phyloP scores from a whole-genome alignment of 2,113 vertebrate species.

The Bubalus kerabau region DNA sequence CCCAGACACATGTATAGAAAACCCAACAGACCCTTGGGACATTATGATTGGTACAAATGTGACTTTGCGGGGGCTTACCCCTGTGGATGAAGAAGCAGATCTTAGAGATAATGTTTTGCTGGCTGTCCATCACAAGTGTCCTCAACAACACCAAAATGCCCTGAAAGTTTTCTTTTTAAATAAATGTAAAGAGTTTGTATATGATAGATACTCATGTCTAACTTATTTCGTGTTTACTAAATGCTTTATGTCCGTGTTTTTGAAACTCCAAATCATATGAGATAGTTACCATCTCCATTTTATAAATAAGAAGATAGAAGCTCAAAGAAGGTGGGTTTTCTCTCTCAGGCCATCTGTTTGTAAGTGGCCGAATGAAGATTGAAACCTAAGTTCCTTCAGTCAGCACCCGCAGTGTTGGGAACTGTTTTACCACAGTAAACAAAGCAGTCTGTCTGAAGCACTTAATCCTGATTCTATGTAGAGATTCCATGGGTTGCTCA shows the following conservation, averaged over 20 bases:
- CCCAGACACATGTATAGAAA: not conserved
- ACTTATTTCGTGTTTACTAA: not conserved
- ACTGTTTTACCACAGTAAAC: not conserved
- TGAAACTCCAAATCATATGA: not conserved
- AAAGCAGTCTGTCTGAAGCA: not conserved
- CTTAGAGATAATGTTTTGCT: not conserved
- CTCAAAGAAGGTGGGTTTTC: not conserved
- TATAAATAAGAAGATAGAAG: not conserved
- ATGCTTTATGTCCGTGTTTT: not conserved
- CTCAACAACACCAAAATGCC: not conserved
- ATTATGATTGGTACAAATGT: not conserved
- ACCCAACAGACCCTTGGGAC: not conserved
- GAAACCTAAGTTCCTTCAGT: not conserved
- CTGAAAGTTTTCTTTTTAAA: not conserved
- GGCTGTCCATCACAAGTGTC: not conserved
- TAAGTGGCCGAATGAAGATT: not conserved
- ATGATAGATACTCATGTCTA: not conserved
- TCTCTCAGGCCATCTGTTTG: not conserved
- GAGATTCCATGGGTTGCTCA: not conserved
- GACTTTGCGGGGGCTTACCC: not conserved
- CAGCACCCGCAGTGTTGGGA: not conserved
- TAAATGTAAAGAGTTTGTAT: not conserved
- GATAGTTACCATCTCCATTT: not conserved
- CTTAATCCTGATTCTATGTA: not conserved
- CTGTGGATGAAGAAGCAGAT: not conserved